Base-by-base conservation (phyloP, 2,113 vertebrate genomes). In the Gymnogyps californianus region DNA sequence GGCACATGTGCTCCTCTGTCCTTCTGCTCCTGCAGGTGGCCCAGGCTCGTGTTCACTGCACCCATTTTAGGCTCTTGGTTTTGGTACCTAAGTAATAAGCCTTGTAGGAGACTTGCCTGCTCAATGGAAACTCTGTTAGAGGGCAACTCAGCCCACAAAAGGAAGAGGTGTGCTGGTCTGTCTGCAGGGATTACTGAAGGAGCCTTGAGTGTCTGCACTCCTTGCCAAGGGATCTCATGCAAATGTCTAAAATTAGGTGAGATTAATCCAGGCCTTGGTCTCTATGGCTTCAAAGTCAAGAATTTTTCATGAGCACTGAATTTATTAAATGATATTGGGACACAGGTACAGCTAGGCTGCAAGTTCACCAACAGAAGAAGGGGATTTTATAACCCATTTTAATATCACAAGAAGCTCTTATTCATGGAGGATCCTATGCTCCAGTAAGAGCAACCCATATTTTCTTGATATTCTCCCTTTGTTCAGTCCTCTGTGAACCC, bases 391-490 rank as follows among this genome's bases (percentile, higher is more conserved):
- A 90, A 26, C 36, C 6, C 4, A 16, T 55, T 94, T 90, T 86
- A 46, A 21, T 34, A 72, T 49, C 76, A 71, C 36, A 75, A 84
- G 72, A 52, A 66, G 20, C 22, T 71, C 77, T 76, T 82, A 65
- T 19, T 89, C 58, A 20, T 66, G 66, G 46, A 87, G 52, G n/a
- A 76, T 76, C 29, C 21, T 57, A 28, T 52, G 29, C 29, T 89
- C 29, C 78, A 93, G 38, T 34, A 80, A 94, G 5, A 93, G 21
- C 24, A 93, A 64, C 32, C 49, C 91, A 86, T 90, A 51, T 95
- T 95, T 83, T 95, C 91, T 95, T 96, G 70, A 87, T 96, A 80
- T 83, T 88, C 78, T 94, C 58, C 70, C 54, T 95, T 96, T 94
- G 89, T 97, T 96, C 47, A 32, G 26, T 66, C 32, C 15, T 93